Evolutionary conservation across 2,888 invertebrate genomes (phyloP), one percentile per base, ranked within the genome.

Genomic region (Ephialtes manifestator): DNA sequence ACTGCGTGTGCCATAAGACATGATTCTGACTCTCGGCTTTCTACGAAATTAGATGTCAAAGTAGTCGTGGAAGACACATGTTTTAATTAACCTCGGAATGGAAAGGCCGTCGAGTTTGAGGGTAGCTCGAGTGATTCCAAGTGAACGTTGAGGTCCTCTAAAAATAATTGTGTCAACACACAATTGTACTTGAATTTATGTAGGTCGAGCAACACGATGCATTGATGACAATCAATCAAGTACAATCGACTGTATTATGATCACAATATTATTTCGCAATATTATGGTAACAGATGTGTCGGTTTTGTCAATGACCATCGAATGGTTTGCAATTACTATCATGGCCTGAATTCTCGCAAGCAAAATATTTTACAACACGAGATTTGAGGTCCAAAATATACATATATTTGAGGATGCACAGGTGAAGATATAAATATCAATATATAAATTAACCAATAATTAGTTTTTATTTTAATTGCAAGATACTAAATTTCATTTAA

Each of bases 211-310:
- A 31, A 53, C n/a, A 1, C 53, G 2, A 15, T 11, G 51, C 31
- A 31, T 53, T 10, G 53, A n/a, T 31, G n/a, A 35, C 4, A 35
- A 51, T 70, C 28, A 35, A 53, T 53, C 31, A 51, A 68, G 13
- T n/a, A 31, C 31, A 28, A 8, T 53, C n/a, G 28, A n/a, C 18
- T n/a, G n/a, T n/a, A 70, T 51, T 51, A 35, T 35, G 35, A 35
- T 35, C 0, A 35, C 35, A 35, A 7, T 35, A 51, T 70, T 31
- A 51, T 13, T 2, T 46, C 35, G 68, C 68, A 46, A 43, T 20
- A 68, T 68, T 43, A 46, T 46, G 68, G 15, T 43, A 35, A 15
- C 46, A 46, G 28, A 58, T 53, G 51, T 48, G 84, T 80, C 76
- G 84, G 53, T 79, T 58, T 35, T 68, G 43, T 28, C 31, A 46